Evolutionary conservation across 1,140 invertebrate species (phyloP), one percentile per base, ranked within the genome.

Genomic region (Cataglyphis hispanica): DNA sequence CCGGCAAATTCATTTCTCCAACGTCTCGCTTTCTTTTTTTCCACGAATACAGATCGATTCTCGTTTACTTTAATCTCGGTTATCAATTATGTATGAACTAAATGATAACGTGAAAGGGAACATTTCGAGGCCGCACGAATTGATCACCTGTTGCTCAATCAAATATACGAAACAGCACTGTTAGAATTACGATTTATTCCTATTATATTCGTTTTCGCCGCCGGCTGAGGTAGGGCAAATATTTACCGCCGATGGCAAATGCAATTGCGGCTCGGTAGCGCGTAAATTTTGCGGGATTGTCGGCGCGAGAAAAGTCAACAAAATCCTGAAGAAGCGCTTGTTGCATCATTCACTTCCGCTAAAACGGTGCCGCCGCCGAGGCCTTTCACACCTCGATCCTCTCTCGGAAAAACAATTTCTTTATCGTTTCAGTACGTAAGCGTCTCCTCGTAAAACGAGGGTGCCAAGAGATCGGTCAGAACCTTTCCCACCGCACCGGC

Each of bases 141-240:
- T 74, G 77, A 78, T 88, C 86, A 89, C 87, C 87, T 89, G 87
- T 89, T 89, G 87, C 87, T 87, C 76, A 85, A 86, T 86, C 77
- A 81, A 81, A 81, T 72, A 83, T 2, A 60, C 76, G 61, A 60
- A 72, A 81, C 53, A 58, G 53, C 50, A 22, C 63, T 56, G 58
- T 40, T 53, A 70, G 72, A 74, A 76, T 86, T 81, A 76, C 87
- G 63, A 88, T 86, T 88, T 81, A 83, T 76, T 86, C 37, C 78
- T 81, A 72, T 81, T 81, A 81, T 81, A 81, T 70, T 58, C 77
- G 66, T 81, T 81, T 72, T 60, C 78, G 53, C 78, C 66, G 25
- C 34, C 7, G 66, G 50, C 34, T 72, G 66, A 81, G 53, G 50
- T 81, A 70, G 34, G 58, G 34, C 53, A 81, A 81, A 81, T 81